phyloP scores from a whole-genome alignment of 2,888 invertebrate species.

The Spisula solida region DNA sequence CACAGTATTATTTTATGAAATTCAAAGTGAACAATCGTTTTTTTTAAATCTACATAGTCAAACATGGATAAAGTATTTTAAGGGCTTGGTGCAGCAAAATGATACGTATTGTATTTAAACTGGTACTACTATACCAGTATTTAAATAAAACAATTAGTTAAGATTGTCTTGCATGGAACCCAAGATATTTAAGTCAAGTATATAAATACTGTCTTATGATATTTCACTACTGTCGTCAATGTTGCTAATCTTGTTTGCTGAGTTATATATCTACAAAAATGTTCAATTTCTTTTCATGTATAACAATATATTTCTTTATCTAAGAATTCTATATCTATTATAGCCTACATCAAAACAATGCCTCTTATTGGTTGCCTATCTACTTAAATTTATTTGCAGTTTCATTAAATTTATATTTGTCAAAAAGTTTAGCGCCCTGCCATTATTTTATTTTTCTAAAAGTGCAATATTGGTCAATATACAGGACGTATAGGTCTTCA shows the following conservation, averaged over 20 bases:
- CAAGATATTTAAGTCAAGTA: too few relatives aligned
- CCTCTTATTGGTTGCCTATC: conserved; percentile 24
- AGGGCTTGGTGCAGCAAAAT: too few relatives aligned
- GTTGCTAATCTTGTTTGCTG: conserved; percentile 6
- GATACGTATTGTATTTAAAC: too few relatives aligned
- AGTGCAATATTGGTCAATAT: not conserved
- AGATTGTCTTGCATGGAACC: too few relatives aligned
- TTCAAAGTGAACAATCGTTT: too few relatives aligned
- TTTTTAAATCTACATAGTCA: too few relatives aligned
- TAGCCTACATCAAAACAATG: conserved; percentile 12
- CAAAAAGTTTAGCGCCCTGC: not conserved
- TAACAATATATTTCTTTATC: conserved; percentile 12
- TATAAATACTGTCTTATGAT: not conserved
- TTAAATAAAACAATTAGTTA: too few relatives aligned
- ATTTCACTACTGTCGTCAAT: not conserved
- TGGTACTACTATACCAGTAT: too few relatives aligned
- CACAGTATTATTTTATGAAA: too few relatives aligned
- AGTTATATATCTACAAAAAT: not conserved
- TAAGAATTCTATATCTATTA: not conserved
- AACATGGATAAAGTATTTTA: too few relatives aligned
- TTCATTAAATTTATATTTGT: not conserved
- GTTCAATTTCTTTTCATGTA: not conserved
- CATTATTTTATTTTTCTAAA: conserved; percentile 6
- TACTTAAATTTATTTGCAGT: conserved; percentile 17
- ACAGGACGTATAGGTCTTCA: too few relatives aligned